Evolutionary conservation across 2,888 invertebrate species (phyloP).

Genomic region (Shargacucullia verbasci): DNA sequence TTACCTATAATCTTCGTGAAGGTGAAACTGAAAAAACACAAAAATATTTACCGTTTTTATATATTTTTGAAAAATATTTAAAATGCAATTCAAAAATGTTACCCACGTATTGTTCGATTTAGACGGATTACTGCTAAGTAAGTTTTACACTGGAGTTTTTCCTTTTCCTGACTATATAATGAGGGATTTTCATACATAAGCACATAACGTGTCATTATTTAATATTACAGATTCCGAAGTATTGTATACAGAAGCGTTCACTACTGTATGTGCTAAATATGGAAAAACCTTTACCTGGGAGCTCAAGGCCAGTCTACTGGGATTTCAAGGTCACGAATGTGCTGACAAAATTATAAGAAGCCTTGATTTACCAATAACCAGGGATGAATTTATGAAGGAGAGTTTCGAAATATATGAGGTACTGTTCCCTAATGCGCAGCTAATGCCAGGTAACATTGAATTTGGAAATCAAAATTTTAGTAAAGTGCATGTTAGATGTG

Average conservation of each 20-base stretch:
- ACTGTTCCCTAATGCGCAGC: slow-evolving; percentile 89
- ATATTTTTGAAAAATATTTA: slow-evolving; percentile 36
- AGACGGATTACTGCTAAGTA: slow-evolving; percentile 89
- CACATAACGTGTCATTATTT: background rate
- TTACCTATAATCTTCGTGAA: slow-evolving; percentile 20
- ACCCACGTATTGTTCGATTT: slow-evolving; percentile 90
- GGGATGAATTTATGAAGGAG: slow-evolving; percentile 90
- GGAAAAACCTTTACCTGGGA: slow-evolving; percentile 94
- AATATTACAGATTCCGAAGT: slow-evolving; percentile 93
- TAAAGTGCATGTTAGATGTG: slow-evolving; percentile 39
- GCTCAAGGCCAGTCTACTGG: slow-evolving; percentile 92
- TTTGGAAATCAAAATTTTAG: slow-evolving; percentile 33
- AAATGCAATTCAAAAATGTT: slow-evolving; percentile 80
- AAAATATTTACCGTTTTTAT: slow-evolving; percentile 12
- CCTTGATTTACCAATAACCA: slow-evolving; percentile 90
- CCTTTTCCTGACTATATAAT: slow-evolving; percentile 3
- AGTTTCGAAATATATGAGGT: slow-evolving; percentile 86
- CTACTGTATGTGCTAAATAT: slow-evolving; percentile 91
- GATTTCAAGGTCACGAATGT: slow-evolving; percentile 90
- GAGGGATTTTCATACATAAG: too few species aligned
- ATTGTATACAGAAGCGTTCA: slow-evolving; percentile 92
- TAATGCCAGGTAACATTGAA: slow-evolving; percentile 91
- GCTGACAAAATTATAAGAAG: slow-evolving; percentile 89
- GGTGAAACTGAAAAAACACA: too few species aligned
- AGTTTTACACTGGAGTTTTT: slow-evolving; percentile 48